Conservation (phyloP, 2,888 invertebrate genomes). For the Eulithis prunata region DNA sequence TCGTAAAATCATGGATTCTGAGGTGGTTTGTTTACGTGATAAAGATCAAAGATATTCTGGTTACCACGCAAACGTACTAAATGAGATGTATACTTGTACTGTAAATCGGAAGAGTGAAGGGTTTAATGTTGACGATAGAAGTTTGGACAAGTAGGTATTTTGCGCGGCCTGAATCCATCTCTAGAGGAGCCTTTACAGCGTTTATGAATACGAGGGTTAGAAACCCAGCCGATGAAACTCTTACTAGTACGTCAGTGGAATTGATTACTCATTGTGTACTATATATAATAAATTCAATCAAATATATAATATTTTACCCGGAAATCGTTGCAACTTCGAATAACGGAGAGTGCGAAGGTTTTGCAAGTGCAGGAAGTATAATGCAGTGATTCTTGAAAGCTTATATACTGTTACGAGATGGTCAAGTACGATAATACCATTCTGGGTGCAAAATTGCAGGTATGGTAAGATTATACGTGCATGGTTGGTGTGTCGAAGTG, state of each 20-base stretch:
- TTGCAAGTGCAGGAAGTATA: slow-evolving; percentile 11
- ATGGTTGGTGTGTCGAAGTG: slow-evolving; percentile 12
- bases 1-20: slow-evolving; percentile 1
- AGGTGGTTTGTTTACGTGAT: slow-evolving; percentile 1
- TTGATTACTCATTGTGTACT: too few species aligned
- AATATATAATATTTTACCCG: not conserved
- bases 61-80: not conserved
- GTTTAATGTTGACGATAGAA: too few species aligned
- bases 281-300: too few species aligned
- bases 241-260: too few species aligned
- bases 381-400: slow-evolving; percentile 16
- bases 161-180: too few species aligned
- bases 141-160: too few species aligned
- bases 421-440: slow-evolving; percentile 24
- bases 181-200: too few species aligned
- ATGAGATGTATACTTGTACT: too few species aligned
- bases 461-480: slow-evolving; percentile 13
- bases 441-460: slow-evolving; percentile 22
- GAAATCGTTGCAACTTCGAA: slow-evolving; percentile 1
- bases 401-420: slow-evolving; percentile 29
- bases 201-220: too few species aligned
- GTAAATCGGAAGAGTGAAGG: too few species aligned
- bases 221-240: too few species aligned
- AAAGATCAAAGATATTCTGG: slow-evolving; percentile 2
- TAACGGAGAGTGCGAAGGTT: slow-evolving; percentile 11